phyloP scores from a whole-genome alignment of 2,888 invertebrate species.

The Cephus spinipes region DNA sequence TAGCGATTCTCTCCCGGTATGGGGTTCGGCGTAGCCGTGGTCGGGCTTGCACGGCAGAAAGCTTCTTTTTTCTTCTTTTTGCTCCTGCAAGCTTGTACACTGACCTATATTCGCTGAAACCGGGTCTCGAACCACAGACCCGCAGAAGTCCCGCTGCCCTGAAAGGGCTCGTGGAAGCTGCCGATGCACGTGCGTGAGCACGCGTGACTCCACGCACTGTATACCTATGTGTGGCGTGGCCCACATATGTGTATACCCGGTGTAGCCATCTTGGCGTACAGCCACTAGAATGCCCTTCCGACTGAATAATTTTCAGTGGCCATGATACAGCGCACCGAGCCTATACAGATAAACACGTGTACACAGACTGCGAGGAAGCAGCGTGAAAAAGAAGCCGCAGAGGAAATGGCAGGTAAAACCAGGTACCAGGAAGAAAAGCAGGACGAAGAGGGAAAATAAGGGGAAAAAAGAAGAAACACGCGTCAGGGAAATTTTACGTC shows the following conservation, averaged over 20 bases:
- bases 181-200: constrained; percentile 15
- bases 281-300: no score
- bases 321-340: no score
- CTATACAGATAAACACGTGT: no score
- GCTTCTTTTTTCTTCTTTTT: constrained; percentile 44
- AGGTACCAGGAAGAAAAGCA: background rate
- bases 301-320: no score
- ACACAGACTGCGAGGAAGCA: no score
- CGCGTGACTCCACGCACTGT: constrained; percentile 9
- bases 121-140: constrained; percentile 51
- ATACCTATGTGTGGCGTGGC: no score
- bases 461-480: no score
- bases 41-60: constrained; percentile 33
- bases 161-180: constrained; percentile 32
- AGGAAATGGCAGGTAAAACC: no score
- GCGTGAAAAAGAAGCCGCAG: no score
- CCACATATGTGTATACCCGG: no score
- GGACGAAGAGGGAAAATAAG: background rate
- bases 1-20: constrained; percentile 36
- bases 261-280: no score
- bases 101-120: constrained; percentile 64
- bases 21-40: constrained; percentile 44
- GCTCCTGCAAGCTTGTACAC: constrained; percentile 62
- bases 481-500: background rate
- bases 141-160: constrained; percentile 50